A percentile compares a stretch with the other conserved stretches of the same genome.
Evolutionary conservation across 2,113 vertebrate species (phyloP).

Genomic region (Plotosus lineatus): DNA sequence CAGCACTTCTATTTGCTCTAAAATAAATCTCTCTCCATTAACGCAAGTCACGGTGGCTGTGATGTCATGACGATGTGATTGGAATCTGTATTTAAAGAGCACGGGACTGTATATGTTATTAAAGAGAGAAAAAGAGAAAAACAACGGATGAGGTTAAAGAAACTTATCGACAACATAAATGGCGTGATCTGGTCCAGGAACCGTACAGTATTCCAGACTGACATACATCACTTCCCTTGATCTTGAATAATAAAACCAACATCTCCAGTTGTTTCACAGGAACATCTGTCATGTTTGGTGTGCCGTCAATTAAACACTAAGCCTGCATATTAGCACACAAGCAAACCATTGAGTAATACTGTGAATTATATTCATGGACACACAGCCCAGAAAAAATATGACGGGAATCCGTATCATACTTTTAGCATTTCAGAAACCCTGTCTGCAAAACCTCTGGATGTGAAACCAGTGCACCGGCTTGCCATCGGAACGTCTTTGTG

Average conservation of each 20-base stretch:
- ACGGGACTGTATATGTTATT: not conserved
- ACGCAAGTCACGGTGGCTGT: conserved; percentile 28
- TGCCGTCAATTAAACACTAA: not conserved
- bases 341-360: not conserved
- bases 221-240: not conserved
- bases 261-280: not conserved
- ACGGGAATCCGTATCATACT: not conserved
- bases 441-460: not conserved
- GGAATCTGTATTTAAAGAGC: conserved; percentile 57
- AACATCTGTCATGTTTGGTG: not conserved
- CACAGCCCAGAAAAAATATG: not conserved
- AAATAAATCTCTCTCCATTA: conserved; percentile 10
- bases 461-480: not conserved
- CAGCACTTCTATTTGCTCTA: conserved; percentile 10
- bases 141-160: not conserved
- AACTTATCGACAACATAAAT: conserved; percentile 3
- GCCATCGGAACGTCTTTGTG: conserved; percentile 45
- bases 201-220: not conserved
- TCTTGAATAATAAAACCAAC: not conserved
- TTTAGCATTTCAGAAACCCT: not conserved
- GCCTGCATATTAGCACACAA: too few relatives aligned
- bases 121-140: not conserved
- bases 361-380: not conserved
- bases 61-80: conserved; percentile 61
- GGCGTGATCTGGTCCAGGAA: not conserved